Evolutionary conservation across 1,140 invertebrate genomes (phyloP), one percentile per base, ranked within the genome.

Genomic region (Zaprionus ornatus): DNA sequence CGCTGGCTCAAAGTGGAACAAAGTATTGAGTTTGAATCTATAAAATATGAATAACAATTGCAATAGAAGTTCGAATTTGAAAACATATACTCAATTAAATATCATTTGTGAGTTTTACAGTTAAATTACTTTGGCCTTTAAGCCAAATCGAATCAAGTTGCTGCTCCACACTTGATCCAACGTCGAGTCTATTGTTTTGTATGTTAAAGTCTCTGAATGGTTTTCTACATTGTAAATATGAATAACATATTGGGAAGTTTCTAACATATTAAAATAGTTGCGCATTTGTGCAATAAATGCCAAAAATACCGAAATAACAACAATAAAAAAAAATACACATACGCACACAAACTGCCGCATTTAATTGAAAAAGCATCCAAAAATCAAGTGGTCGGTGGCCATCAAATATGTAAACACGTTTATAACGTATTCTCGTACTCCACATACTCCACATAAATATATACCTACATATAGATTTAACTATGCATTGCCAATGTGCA

Each of bases 131-230:
- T 50, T 50, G 21, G 19, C 21, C 45, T 23, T 50, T 23, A 50
- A 12, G 19, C 21, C 45, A 55, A 29, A 25, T 35, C 54, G 32
- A 63, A 23, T 55, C 17, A 17, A 21, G 10, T 23, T 69, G 55
- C 29, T 80, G 57, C 29, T 80, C 73, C 73, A 77, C 73, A 77
- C 79, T 77, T 69, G 79, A 25, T 63, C 61, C 64, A 50, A 23
- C 54, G 45, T 54, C 9, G 21, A 52, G 21, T 52, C 23, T 52
- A 23, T 67, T 19, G 6, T 27, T 7, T 15, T 56, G 29, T 61
- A 40, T 42, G 40, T 79, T 56, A 19, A 32, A n/a, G 1, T 57
- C n/a, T 25, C 52, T 50, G 61, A 60, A 57, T 61, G 32, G 56
- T 40, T 75, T 74, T 62, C 64, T 62, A 52, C 52, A 40, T 42